phyloP scores from a whole-genome alignment of 2,888 invertebrate species.

The Drosophila barbarae region DNA sequence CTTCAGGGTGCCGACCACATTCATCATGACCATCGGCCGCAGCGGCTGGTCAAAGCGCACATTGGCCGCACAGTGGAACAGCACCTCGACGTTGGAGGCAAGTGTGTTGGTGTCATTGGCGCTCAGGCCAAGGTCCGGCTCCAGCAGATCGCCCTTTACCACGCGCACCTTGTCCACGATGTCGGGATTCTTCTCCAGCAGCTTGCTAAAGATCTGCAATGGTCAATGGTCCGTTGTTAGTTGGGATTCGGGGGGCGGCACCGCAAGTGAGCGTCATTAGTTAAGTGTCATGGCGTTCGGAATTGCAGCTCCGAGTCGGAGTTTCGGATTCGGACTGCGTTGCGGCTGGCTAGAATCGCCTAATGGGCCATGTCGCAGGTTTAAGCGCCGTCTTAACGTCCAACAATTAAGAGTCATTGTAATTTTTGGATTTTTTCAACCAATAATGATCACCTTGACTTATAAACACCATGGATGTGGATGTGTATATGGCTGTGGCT shows the following conservation, averaged over 20 bases:
- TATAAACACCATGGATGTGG: conserved; percentile 52
- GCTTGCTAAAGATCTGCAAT: conserved; percentile 81
- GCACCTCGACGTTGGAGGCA: conserved; percentile 83
- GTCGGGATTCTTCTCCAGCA: conserved; percentile 81
- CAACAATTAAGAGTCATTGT: conserved; percentile 66
- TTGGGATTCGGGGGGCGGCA: conserved; percentile 6
- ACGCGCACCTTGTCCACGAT: conserved; percentile 84
- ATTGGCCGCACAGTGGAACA: conserved; percentile 93
- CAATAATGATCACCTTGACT: conserved; percentile 67
- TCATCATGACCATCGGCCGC: conserved; percentile 90
- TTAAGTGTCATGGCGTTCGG: conserved; percentile 36
- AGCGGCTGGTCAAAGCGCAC: conserved; percentile 93
- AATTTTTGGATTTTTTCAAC: conserved; percentile 59
- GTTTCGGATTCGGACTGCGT: conserved; percentile 13
- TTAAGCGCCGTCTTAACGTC: conserved; percentile 36
- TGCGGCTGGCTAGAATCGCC: conserved; percentile 45
- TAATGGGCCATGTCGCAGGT: conserved; percentile 37
- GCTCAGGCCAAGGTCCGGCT: conserved; percentile 83
- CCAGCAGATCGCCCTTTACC: conserved; percentile 84
- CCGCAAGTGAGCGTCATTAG: conserved; percentile 28
- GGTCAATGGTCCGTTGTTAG: conserved; percentile 1
- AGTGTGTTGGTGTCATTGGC: conserved; percentile 82
- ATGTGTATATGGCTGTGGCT: background rate
- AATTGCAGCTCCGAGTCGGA: conserved; percentile 27
- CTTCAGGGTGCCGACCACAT: conserved; percentile 89